Percentiles rank a stretch among this genome's conserved stretches.
Evolutionary conservation across 2,888 invertebrate genomes (phyloP).

Genomic region (Acanthacorydalis orientalis): DNA sequence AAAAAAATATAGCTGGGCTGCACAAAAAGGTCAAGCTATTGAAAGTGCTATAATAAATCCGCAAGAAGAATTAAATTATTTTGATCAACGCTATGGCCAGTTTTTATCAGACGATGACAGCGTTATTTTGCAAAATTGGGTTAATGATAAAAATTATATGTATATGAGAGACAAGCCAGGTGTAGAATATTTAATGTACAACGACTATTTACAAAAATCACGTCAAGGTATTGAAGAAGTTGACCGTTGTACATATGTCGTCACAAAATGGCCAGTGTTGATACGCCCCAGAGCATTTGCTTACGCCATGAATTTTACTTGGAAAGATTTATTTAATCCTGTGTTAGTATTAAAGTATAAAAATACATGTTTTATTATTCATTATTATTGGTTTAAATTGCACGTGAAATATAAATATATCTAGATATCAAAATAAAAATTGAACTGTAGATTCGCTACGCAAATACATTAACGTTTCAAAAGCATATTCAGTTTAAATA

Average conservation of each 20-base stretch:
- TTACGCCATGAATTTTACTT: conserved; percentile 43
- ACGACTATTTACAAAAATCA: conserved; percentile 48
- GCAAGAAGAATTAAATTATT: conserved; percentile 8
- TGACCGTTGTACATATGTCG: conserved; percentile 58
- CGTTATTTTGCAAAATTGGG: conserved; percentile 27
- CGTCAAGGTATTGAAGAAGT: conserved; percentile 36
- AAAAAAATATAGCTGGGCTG: conserved; percentile 53
- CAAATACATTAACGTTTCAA: no score
- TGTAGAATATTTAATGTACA: conserved; percentile 50
- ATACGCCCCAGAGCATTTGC: conserved; percentile 53
- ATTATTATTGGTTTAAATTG: background rate
- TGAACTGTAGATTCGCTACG: no score
- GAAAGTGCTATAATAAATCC: conserved; percentile 45
- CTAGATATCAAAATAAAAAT: no score
- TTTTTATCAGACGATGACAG: conserved; percentile 24
- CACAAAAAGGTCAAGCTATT: conserved; percentile 49
- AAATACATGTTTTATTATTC: conserved; percentile 1
- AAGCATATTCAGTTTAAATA: no score
- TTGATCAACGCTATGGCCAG: conserved; percentile 2
- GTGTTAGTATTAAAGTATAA: conserved; percentile 35
- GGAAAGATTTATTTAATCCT: conserved; percentile 44
- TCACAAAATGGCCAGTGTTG: conserved; percentile 50
- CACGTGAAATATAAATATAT: no score
- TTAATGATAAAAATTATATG: conserved; percentile 31
- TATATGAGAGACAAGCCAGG: conserved; percentile 55